These are phyloP conservation scores for Grantiella picta DNA, from an alignment of 2,113 vertebrate species.

Conservation along the genomic window DNA sequence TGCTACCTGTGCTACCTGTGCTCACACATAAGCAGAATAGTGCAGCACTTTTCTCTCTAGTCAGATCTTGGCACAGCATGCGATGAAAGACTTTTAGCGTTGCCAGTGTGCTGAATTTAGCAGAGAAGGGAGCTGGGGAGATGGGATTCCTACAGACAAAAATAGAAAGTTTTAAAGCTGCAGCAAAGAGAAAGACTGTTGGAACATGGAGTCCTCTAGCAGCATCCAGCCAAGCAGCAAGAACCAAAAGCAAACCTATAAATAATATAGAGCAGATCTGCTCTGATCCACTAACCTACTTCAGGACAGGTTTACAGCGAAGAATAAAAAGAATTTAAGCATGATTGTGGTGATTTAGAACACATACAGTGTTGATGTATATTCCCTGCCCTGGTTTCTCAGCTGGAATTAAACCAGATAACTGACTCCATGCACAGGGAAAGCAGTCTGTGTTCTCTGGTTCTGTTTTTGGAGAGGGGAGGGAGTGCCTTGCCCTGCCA, in stretches of 20 bases:
- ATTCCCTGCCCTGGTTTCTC: background rate
- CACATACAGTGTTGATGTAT: background rate
- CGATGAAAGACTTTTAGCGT: background rate
- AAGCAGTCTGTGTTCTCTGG: background rate
- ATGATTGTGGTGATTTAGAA: background rate
- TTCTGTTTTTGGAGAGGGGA: background rate
- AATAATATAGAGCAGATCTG: conserved; percentile 38
- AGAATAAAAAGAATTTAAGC: conserved; percentile 17
- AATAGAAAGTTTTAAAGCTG: conserved; percentile 46
- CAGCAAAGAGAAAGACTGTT: conserved; percentile 27
- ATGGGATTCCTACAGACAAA: conserved; percentile 47
- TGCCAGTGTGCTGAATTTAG: background rate
- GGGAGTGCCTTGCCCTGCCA: background rate
- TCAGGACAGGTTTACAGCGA: conserved; percentile 27
- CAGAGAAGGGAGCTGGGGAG: conserved; percentile 29
- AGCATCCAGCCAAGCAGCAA: conserved; percentile 49
- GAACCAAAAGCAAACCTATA: conserved; percentile 33
- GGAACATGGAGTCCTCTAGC: conserved; percentile 35
- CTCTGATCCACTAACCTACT: conserved; percentile 64
- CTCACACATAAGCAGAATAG: background rate
- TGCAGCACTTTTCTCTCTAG: rapidly evolving
- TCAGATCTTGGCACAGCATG: background rate
- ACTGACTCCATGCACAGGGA: background rate
- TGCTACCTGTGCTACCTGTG: background rate
- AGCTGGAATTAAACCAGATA: background rate